Evolutionary conservation across 2,113 vertebrate species (phyloP).

Genomic region (Uria aalge): DNA sequence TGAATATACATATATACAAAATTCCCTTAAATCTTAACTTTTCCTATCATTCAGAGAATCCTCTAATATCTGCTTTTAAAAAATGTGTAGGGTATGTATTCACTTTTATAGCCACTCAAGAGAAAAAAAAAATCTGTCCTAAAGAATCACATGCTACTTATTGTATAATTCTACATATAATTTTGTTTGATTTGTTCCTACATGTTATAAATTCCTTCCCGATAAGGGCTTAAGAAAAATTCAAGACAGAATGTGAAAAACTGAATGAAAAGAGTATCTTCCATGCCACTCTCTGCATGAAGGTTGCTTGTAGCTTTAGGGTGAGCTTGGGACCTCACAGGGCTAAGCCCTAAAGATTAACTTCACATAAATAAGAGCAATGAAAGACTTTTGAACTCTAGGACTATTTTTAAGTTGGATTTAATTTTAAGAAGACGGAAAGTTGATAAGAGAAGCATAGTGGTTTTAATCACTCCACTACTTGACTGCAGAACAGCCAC

Average conservation of each 20-base stretch:
- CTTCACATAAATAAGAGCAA: not conserved
- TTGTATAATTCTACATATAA: not conserved
- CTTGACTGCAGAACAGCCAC: not conserved
- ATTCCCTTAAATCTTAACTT: not conserved
- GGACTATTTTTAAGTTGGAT: not conserved
- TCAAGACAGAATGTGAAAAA: not conserved
- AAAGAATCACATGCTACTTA: not conserved
- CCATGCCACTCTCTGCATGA: not conserved
- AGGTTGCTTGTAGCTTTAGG: not conserved
- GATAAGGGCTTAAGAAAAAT: not conserved
- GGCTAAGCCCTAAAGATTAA: not conserved
- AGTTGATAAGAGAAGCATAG: not conserved
- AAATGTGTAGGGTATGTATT: not conserved
- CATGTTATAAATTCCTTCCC: not conserved
- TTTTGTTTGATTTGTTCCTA: not conserved
- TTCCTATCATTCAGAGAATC: not conserved
- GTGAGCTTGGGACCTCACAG: not conserved
- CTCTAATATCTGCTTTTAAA: not conserved
- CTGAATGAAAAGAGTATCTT: not conserved
- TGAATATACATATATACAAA: not conserved
- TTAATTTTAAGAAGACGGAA: not conserved
- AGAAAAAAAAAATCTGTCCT: not conserved
- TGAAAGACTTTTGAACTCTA: not conserved
- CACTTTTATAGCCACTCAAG: not conserved
- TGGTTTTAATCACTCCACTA: not conserved